Conservation (phyloP, 2,888 invertebrate genomes). For the Netelia inedita region DNA sequence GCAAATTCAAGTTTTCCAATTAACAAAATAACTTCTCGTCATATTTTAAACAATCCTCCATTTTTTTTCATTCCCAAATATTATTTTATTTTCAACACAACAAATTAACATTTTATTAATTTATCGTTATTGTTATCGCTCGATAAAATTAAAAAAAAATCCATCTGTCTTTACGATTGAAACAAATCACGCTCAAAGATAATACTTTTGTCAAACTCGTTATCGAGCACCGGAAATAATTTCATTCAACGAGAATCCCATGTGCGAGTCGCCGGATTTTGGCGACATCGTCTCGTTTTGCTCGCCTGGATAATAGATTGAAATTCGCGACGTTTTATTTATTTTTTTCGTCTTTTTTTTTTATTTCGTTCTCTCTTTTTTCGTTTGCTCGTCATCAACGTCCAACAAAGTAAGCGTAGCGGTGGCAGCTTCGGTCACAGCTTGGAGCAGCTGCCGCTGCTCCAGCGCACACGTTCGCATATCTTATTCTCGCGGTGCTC, state of each 20-base stretch:
- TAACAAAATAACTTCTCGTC: too few relatives aligned
- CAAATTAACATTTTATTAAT: too few relatives aligned
- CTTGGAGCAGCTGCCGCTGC: constrained; percentile 47
- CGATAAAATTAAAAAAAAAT: too few relatives aligned
- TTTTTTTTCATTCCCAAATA: too few relatives aligned
- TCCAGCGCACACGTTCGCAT: constrained; percentile 71
- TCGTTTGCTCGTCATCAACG: constrained; percentile 59
- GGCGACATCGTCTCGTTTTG: constrained; percentile 14
- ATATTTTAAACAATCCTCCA: too few relatives aligned
- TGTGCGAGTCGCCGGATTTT: constrained; percentile 29
- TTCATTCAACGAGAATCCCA: neutral
- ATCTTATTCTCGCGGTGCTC: constrained; percentile 71
- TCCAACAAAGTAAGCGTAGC: constrained; percentile 55
- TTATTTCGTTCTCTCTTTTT: constrained; percentile 2
- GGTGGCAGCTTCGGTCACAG: constrained; percentile 46
- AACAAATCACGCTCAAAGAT: too few relatives aligned
- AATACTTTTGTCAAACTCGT: neutral
- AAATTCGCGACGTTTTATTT: constrained; percentile 35
- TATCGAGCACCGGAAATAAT: neutral
- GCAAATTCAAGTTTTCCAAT: too few relatives aligned
- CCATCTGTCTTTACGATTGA: too few relatives aligned
- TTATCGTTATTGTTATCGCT: too few relatives aligned
- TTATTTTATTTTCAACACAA: too few relatives aligned
- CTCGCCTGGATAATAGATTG: constrained; percentile 43
- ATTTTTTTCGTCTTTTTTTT: neutral